Percentiles rank a stretch among this genome's conserved stretches.
phyloP scores from a whole-genome alignment of 2,113 vertebrate species.

The Laticauda laticaudata region DNA sequence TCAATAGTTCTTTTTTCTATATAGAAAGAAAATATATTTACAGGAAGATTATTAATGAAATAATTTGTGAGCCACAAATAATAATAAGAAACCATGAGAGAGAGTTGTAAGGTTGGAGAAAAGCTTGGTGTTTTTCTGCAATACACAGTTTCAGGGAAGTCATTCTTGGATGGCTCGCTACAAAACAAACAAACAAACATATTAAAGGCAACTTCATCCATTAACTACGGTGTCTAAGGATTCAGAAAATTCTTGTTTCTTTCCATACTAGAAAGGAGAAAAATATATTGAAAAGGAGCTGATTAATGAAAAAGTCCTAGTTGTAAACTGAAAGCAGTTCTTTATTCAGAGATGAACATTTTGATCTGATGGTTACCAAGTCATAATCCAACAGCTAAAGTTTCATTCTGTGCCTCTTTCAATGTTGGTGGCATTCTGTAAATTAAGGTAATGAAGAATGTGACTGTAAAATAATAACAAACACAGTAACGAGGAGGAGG shows the following conservation, averaged over 20 bases:
- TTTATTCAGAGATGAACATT: constrained; percentile 14
- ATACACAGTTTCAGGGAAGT: background rate
- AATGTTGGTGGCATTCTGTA: background rate
- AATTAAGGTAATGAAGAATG: background rate
- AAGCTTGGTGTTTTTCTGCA: background rate
- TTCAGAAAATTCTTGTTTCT: constrained; percentile 33
- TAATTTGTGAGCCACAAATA: constrained; percentile 47
- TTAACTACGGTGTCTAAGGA: constrained; percentile 41
- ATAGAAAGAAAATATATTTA: constrained; percentile 57
- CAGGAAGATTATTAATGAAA: constrained; percentile 57
- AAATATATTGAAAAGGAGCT: constrained; percentile 57
- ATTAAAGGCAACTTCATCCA: constrained; percentile 2
- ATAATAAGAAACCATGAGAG: background rate
- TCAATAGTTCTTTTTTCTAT: background rate
- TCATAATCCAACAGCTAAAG: background rate
- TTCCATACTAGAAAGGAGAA: constrained; percentile 52
- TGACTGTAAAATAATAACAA: background rate
- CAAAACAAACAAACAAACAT: background rate
- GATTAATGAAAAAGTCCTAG: constrained; percentile 57
- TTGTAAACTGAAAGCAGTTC: background rate
- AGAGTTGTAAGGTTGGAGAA: background rate
- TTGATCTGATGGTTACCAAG: constrained; percentile 30
- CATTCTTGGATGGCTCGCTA: background rate
- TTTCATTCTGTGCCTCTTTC: background rate
- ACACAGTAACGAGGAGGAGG: too few species aligned